Conservation (phyloP, 2,797 vertebrate species). For the Odontamblyopus rebecca region DNA sequence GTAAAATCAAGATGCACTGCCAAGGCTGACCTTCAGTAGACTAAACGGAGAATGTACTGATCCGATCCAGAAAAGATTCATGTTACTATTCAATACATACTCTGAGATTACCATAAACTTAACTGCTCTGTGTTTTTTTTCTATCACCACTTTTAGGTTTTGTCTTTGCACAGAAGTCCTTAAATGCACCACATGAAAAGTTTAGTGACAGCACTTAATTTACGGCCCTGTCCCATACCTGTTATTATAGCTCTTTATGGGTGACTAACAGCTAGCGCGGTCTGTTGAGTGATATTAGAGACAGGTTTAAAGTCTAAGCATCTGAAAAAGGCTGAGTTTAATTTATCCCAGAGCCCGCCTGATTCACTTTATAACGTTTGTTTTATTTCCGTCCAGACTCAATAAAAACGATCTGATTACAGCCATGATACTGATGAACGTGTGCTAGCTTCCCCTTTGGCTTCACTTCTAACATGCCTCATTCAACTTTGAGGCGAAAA, state of each 20-base stretch:
- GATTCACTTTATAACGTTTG: slow-evolving; percentile 15
- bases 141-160: background rate
- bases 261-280: background rate
- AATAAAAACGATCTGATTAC: slow-evolving; percentile 18
- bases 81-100: background rate
- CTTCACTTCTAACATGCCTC: slow-evolving; percentile 8
- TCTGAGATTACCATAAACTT: slow-evolving; percentile 9
- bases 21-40: slow-evolving; percentile 45
- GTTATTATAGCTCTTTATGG: background rate
- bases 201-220: slow-evolving; percentile 1
- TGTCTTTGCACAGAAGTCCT: slow-evolving; percentile 4
- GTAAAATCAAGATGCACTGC: slow-evolving; percentile 51
- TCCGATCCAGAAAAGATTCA: slow-evolving; percentile 24
- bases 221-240: slow-evolving; percentile 12
- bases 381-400: slow-evolving; percentile 13
- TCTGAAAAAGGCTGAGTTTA: slow-evolving; percentile 15
- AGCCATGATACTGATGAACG: slow-evolving; percentile 11
- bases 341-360: slow-evolving; percentile 12
- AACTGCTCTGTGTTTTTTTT: background rate
- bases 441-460: slow-evolving; percentile 6
- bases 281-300: slow-evolving; percentile 7
- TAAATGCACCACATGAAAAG: slow-evolving; percentile 7
- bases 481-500: background rate
- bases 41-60: slow-evolving; percentile 51
- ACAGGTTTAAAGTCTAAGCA: slow-evolving; percentile 15